phyloP scores from a whole-genome alignment of 1,140 invertebrate species.

The Penaeus japonicus region DNA sequence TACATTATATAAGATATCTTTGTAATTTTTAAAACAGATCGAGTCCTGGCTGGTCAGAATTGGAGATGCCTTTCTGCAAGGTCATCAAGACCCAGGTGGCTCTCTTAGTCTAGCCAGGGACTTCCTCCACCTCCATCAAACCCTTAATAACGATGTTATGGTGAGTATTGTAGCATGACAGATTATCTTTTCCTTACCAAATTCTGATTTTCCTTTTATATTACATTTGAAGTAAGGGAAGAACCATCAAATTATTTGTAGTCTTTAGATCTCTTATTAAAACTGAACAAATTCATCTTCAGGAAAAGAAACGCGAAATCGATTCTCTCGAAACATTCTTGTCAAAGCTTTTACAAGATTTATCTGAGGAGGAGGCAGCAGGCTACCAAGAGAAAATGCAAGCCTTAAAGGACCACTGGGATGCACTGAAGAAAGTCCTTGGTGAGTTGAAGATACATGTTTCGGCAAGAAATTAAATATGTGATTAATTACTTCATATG shows the following conservation, averaged over 20 bases:
- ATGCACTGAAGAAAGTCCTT: slow-evolving; percentile 71
- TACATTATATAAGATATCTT: too few relatives aligned
- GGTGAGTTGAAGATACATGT: slow-evolving; percentile 63
- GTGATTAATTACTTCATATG: too few relatives aligned
- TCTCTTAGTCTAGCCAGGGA: slow-evolving; percentile 75
- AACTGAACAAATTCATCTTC: background rate
- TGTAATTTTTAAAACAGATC: slow-evolving; percentile 63
- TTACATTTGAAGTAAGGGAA: too few relatives aligned
- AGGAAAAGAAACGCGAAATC: slow-evolving; percentile 66
- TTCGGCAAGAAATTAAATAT: too few relatives aligned
- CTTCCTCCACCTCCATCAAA: slow-evolving; percentile 79
- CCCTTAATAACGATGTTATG: slow-evolving; percentile 78
- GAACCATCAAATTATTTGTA: background rate
- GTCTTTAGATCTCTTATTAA: background rate
- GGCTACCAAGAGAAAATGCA: slow-evolving; percentile 74
- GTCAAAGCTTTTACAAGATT: slow-evolving; percentile 72
- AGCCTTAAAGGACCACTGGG: slow-evolving; percentile 72
- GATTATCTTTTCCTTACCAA: slow-evolving; percentile 57
- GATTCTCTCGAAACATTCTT: slow-evolving; percentile 72
- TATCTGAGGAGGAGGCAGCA: slow-evolving; percentile 71
- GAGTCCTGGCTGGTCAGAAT: slow-evolving; percentile 77
- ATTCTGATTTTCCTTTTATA: too few relatives aligned
- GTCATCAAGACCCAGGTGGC: slow-evolving; percentile 79
- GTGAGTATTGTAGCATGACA: slow-evolving; percentile 64
- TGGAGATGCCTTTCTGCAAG: slow-evolving; percentile 77